Evolutionary conservation across 2,888 invertebrate genomes (phyloP), one percentile per base, ranked within the genome.

Genomic region (Sminthurinus aureus): DNA sequence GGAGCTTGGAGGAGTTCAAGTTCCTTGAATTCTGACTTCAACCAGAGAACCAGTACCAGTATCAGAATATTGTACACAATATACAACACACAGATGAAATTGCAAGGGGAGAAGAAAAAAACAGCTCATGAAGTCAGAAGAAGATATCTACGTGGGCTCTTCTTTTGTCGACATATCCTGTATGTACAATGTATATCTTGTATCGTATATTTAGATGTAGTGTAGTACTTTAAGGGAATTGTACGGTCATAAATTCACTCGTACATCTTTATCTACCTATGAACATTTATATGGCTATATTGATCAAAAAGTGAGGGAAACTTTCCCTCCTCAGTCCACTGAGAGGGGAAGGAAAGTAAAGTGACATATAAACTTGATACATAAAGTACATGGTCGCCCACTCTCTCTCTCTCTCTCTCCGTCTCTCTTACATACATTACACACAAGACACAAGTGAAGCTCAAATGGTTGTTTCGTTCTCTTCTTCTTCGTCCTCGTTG

Each of bases 301-400:
- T 58, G 58, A 76, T 51, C 58, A 58, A 76, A 13, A 76, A 58
- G 20, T 76, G 50, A 64, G 81, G 79, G 75, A 81, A 81, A 81
- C 52, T 81, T 81, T 81, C 38, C 38, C 38, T 38, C 38, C 38
- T 38, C 38, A 73, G 81, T 81, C 74, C 81, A 81, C 38, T 38
- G 38, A 38, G 38, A 38, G 22, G 38, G 81, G 81, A 73, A 71
- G 8, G 71, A 71, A 38, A 66, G 79, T 50, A 74, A 74, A 74
- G 74, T 74, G 81, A 74, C 74, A 81, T 74, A 81, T 74, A 74
- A 81, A 81, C 64, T 81, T 74, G 24, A 74, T 81, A 81, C 81
- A 81, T 64, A 81, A 81, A 81, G 22, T 58, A 58, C 58, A 38
- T 38, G 6, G 3, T 38, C 38, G 38, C 38, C 38, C 38, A 38